A percentile compares a stretch with the other conserved stretches of the same genome.
Evolutionary conservation across 1,140 invertebrate species (phyloP).

Genomic region (Pseudomyrmex cubaensis): DNA sequence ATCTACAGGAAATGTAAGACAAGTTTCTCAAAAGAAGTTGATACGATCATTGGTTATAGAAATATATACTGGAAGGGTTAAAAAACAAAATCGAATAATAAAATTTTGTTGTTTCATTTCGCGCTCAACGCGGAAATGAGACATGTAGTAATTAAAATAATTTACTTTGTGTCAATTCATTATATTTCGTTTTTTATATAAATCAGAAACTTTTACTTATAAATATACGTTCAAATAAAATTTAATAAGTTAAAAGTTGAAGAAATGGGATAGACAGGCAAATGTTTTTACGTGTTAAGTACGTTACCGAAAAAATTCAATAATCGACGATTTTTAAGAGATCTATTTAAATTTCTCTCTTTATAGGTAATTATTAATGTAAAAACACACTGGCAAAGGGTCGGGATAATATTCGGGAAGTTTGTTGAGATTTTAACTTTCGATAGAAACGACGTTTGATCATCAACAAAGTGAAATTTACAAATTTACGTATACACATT

Average conservation of each 20-base stretch:
- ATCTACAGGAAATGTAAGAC: conserved; percentile 1
- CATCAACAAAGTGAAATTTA: conserved; percentile 32
- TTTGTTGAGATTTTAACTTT: conserved; percentile 13
- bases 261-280: neutral
- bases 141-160: neutral
- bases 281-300: conserved; percentile 4
- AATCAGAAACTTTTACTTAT: conserved; percentile 23
- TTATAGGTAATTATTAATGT: too few species aligned
- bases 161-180: neutral
- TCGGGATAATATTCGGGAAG: neutral
- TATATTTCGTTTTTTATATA: conserved; percentile 20
- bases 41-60: neutral
- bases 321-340: too few species aligned
- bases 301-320: conserved; percentile 23
- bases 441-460: conserved; percentile 18
- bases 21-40: neutral
- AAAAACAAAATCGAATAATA: neutral
- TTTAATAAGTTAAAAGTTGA: neutral
- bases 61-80: conserved; percentile 36
- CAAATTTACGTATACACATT: conserved; percentile 52
- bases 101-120: conserved; percentile 5
- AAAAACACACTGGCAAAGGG: too few species aligned
- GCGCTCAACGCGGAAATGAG: conserved; percentile 6
- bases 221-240: conserved; percentile 51
- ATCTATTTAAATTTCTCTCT: too few species aligned